phyloP scores from a whole-genome alignment of 2,888 invertebrate species.

The Maniola hyperantus region DNA sequence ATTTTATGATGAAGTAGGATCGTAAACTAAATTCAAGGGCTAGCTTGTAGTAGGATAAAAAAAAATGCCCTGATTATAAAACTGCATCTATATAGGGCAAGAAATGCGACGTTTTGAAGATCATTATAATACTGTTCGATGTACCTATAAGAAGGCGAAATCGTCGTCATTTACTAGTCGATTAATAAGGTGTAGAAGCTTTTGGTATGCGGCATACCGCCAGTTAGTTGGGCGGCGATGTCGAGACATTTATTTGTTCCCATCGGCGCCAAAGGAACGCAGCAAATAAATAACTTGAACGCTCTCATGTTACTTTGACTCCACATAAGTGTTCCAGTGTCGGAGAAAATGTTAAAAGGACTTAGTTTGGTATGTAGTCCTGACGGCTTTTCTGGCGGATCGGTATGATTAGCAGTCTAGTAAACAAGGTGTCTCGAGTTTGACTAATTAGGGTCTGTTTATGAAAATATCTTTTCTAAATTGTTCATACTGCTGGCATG shows the following conservation, averaged over 20 bases:
- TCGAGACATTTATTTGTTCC: slow-evolving; percentile 29
- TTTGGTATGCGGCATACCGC: slow-evolving; percentile 23
- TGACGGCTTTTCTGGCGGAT: neutral
- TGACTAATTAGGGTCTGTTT: neutral
- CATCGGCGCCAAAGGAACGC: slow-evolving; percentile 31
- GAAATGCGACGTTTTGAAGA: no score
- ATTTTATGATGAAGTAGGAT: no score
- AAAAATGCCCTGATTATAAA: no score
- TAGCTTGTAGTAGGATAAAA: no score
- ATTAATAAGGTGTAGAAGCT: slow-evolving; percentile 36
- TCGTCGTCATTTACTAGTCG: neutral
- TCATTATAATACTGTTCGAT: no score
- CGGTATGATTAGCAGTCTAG: neutral
- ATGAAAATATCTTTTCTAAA: no score
- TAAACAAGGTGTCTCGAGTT: neutral
- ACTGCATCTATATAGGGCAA: no score
- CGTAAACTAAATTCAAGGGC: no score
- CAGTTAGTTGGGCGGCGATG: slow-evolving; percentile 20
- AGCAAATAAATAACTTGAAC: slow-evolving; percentile 32
- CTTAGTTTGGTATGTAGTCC: slow-evolving; percentile 1
- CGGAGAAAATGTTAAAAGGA: slow-evolving; percentile 10
- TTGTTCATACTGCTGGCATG: no score
- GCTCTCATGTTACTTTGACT: slow-evolving; percentile 22
- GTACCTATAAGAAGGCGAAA: neutral
- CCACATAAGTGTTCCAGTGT: slow-evolving; percentile 9